A percentile compares a stretch with the other conserved stretches of the same genome.
phyloP scores from a whole-genome alignment of 2,797 vertebrate genomes.

The Sebastes itinus region DNA sequence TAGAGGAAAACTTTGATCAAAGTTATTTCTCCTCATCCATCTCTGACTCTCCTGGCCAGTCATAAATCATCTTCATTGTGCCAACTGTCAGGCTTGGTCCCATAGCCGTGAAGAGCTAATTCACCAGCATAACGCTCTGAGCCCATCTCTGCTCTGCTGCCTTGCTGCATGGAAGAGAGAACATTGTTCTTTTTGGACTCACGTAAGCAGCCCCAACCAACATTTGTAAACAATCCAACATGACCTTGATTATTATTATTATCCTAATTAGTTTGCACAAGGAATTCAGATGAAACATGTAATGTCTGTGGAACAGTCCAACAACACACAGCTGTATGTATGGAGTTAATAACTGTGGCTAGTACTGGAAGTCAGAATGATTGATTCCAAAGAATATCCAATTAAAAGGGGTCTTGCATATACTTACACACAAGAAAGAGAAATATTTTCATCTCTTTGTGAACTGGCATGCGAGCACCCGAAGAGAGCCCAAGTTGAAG shows the following conservation, averaged over 20 bases:
- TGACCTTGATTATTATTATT: conserved; percentile 15
- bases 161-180: conserved; percentile 32
- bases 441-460: conserved; percentile 16
- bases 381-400: conserved; percentile 4
- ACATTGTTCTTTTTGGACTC: conserved; percentile 1
- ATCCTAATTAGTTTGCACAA: conserved; percentile 8
- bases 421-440: conserved; percentile 13
- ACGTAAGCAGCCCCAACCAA: neutral
- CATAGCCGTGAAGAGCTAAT: conserved; percentile 75
- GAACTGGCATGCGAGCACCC: conserved; percentile 17
- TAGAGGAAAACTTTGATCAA: conserved; percentile 81
- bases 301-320: neutral
- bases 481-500: conserved; percentile 30
- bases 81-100: conserved; percentile 78
- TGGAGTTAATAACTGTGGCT: neutral
- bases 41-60: conserved; percentile 79
- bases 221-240: conserved; percentile 30
- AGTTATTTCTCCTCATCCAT: conserved; percentile 82
- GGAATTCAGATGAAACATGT: neutral
- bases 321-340: neutral
- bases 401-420: conserved; percentile 13
- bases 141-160: conserved; percentile 60
- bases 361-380: conserved; percentile 1
- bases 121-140: conserved; percentile 57
- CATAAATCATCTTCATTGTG: conserved; percentile 83